Conservation (phyloP, 2,888 invertebrate genomes). For the Harmothoe impar region DNA sequence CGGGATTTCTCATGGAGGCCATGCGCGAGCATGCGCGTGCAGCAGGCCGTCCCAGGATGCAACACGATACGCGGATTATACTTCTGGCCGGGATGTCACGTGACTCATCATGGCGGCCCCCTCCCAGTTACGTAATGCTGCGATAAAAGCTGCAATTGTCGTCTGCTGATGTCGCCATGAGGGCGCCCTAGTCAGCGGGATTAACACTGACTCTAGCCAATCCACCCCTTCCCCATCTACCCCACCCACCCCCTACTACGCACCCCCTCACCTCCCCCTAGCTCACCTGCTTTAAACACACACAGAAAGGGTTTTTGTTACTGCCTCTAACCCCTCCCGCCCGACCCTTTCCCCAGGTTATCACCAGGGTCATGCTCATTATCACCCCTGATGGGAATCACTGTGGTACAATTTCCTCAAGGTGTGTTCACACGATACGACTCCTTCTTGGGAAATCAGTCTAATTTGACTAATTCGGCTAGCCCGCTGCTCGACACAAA, state of each 20-base stretch:
- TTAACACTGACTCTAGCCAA: neutral
- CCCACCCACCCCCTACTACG: neutral
- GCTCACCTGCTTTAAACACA: neutral
- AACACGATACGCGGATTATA: slow-evolving; percentile 34
- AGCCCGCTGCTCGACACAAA: neutral
- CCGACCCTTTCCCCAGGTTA: slow-evolving; percentile 3
- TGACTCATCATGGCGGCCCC: slow-evolving; percentile 42
- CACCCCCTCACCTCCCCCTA: neutral
- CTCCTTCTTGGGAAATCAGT: neutral
- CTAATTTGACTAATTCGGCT: slow-evolving; percentile 37
- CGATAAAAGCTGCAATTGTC: slow-evolving; percentile 20
- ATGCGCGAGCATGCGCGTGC: slow-evolving; percentile 39
- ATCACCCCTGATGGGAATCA: neutral
- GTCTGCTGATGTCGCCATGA: neutral
- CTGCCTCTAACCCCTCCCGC: neutral
- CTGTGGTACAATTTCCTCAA: slow-evolving; percentile 1
- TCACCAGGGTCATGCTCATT: slow-evolving; percentile 25
- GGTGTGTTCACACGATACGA: neutral
- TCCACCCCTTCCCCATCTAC: neutral
- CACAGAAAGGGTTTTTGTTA: neutral
- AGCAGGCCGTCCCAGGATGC: slow-evolving; percentile 13
- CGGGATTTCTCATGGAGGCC: slow-evolving; percentile 17
- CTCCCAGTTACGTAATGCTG: neutral
- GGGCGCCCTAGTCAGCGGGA: neutral
- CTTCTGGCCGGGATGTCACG: neutral